Base-by-base conservation (phyloP, 1,140 invertebrate genomes). In the Leguminivora glycinivorella region DNA sequence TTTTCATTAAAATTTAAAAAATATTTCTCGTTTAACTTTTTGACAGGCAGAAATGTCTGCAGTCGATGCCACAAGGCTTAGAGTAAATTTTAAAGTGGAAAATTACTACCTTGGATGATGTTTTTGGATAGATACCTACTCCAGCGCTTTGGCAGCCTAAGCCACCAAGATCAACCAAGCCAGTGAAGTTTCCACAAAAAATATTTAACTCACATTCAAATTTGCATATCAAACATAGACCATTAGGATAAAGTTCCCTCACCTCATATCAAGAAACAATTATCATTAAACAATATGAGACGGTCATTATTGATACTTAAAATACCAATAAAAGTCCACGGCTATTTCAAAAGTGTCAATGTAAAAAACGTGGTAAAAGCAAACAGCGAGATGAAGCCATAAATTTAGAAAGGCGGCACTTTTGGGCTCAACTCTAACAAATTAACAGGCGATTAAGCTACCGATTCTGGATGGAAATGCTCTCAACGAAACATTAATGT, bases 401-500 rank as follows among this genome's bases (percentile, higher is more conserved):
- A 89, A 90, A 90, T 89, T 80, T 68, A 77, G 43, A 58, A 67
- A 76, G 80, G 85, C 88, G 87, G 88, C 79, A 74, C 84, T 83
- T 89, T 90, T 85, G 75, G 75, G 78, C 78, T 83, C 78, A 71
- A 71, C 73, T 84, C 77, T 88, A 88, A 90, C 88, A 90, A 90
- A 90, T 90, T 90, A 90, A 90, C 85, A 83, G 80, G 67, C 82
- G 87, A 90, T 89, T 90, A 88, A 83, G 88, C 88, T 90, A 90
- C 88, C 78, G 88, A 89, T 87, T 85, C 76, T 72, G 79, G 79
- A 84, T 80, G 83, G 80, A 83, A 84, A 83, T 78, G 76, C 75
- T 74, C 76, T 75, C 74, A 76, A 80, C 78, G 75, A 70, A 72
- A 78, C 83, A 78, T 86, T 90, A 89, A 86, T 87, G 87, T 81